Percentiles rank a stretch among this genome's conserved stretches.
Conservation (phyloP, 30 jellyfish, hydroid and myxozoan genomes). For the Hydra vulgaris region DNA sequence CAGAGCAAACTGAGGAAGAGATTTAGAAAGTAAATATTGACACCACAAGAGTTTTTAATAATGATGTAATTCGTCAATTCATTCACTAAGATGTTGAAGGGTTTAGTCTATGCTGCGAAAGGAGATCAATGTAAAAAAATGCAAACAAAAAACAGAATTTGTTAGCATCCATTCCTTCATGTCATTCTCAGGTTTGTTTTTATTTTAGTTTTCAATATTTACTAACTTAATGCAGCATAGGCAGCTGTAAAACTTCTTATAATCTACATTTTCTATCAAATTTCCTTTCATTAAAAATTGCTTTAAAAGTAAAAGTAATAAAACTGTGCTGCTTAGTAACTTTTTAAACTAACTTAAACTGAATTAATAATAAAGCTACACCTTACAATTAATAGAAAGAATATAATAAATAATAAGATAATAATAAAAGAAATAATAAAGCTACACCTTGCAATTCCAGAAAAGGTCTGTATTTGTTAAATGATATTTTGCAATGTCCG, state of each 20-base stretch:
- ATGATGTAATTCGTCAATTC: background rate
- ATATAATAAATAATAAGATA: too few relatives aligned
- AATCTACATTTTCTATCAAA: background rate
- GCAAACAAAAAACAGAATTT: too few relatives aligned
- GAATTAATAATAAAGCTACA: background rate
- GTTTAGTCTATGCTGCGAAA: too few relatives aligned
- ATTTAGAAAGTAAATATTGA: background rate
- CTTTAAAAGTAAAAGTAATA: background rate
- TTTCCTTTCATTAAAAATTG: too few relatives aligned
- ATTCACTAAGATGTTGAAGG: background rate
- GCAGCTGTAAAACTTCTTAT: background rate
- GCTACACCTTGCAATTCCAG: too few relatives aligned
- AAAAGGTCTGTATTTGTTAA: background rate
- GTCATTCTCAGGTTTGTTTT: background rate
- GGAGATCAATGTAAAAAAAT: too few relatives aligned
- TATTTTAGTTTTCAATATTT: background rate
- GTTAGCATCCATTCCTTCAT: too few relatives aligned
- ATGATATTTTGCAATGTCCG: background rate
- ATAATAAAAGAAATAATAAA: too few relatives aligned
- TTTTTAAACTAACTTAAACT: background rate
- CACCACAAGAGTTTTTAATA: background rate
- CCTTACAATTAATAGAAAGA: too few relatives aligned
- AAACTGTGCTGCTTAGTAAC: background rate
- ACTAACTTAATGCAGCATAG: background rate
- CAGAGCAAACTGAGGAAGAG: background rate